A percentile compares a stretch with the other conserved stretches of the same genome.
Conservation (phyloP, 2,888 invertebrate genomes). For the Metallyticus violacea region DNA sequence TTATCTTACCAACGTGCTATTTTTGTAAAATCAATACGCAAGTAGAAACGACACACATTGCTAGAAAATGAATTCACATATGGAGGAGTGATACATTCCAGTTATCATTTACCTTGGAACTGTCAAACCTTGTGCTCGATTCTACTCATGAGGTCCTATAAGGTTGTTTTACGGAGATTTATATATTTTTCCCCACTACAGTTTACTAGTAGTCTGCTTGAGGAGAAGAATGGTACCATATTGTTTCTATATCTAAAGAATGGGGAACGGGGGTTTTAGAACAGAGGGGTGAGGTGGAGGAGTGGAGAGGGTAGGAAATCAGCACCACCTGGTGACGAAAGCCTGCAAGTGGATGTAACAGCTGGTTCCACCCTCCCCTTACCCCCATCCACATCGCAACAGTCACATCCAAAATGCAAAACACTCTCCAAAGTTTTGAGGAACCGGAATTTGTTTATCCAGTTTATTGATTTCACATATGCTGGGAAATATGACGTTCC, state of each 20-base stretch:
- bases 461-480: neutral
- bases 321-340: conserved; percentile 33
- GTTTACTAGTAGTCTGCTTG: neutral
- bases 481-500: neutral
- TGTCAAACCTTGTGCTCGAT: neutral
- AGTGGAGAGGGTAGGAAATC: conserved; percentile 27
- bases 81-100: neutral
- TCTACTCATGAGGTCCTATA: neutral
- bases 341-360: conserved; percentile 27
- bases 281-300: neutral
- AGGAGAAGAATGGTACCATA: conserved; percentile 10
- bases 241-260: conserved; percentile 27
- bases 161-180: neutral
- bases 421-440: neutral
- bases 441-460: neutral
- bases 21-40: neutral
- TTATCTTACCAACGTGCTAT: neutral
- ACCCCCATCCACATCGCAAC: conserved; percentile 28
- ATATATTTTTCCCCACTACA: neutral
- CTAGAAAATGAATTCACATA: neutral
- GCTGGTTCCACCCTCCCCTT: conserved; percentile 36
- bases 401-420: conserved; percentile 12
- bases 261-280: neutral
- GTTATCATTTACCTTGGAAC: neutral
- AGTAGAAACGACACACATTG: neutral